These are phyloP conservation scores for Nephrotoma flavescens DNA, from an alignment of 2,888 invertebrate species.

Conservation along the genomic window DNA sequence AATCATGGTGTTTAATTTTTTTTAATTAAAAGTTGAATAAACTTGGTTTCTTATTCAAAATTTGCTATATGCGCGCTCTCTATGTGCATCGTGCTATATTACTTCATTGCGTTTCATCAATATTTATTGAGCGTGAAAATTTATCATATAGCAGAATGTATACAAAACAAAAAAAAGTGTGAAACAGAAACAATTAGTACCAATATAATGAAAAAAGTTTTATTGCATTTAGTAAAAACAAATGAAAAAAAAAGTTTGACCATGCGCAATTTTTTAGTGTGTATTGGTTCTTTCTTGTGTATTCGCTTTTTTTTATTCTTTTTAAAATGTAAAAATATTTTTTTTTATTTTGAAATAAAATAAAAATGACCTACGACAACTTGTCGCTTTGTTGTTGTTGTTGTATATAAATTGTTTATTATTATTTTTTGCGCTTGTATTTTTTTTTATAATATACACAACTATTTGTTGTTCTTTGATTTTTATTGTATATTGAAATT, in stretches of 20 bases:
- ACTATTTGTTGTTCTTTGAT: background rate
- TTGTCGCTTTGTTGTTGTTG: background rate
- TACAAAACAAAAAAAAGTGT: background rate
- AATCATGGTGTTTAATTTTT: background rate
- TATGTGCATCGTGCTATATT: background rate
- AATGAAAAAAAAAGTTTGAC: background rate
- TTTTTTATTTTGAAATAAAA: background rate
- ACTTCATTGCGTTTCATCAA: background rate
- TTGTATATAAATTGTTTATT: background rate
- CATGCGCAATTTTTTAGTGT: background rate
- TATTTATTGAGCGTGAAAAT: background rate
- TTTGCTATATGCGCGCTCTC: background rate
- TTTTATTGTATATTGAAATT: background rate
- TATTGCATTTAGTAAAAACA: background rate
- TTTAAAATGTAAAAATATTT: background rate
- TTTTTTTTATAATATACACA: background rate
- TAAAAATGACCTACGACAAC: background rate
- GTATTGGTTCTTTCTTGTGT: background rate
- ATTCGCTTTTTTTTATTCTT: background rate
- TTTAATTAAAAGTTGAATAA: background rate
- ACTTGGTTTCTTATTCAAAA: background rate
- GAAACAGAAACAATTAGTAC: background rate
- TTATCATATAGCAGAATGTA: background rate
- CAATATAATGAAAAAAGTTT: background rate
- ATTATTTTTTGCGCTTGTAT: background rate